Evolutionary conservation across 1,140 invertebrate genomes (phyloP).

Genomic region (Orius insidiosus): DNA sequence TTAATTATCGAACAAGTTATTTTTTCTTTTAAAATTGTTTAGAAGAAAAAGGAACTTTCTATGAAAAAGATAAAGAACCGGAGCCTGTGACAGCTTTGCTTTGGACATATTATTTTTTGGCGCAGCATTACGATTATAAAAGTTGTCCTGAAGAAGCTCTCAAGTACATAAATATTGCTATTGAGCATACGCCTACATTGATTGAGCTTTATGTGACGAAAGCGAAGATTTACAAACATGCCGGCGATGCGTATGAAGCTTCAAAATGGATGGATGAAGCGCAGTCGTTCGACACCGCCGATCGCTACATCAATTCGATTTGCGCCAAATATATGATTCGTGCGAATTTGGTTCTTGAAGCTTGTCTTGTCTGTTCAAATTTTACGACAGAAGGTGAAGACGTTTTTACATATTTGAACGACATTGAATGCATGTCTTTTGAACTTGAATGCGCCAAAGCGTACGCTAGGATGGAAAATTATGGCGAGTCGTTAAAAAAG

Average conservation of each 20-base stretch:
- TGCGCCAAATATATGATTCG: constrained; percentile 96
- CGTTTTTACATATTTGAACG: constrained; percentile 92
- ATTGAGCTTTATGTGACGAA: constrained; percentile 95
- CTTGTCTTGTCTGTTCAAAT: constrained; percentile 91
- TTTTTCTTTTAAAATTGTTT: constrained; percentile 71
- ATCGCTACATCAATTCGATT: constrained; percentile 97
- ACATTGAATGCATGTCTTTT: constrained; percentile 99
- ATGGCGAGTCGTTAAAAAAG: constrained; percentile 91
- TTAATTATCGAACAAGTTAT: constrained; percentile 68
- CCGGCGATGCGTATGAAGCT: constrained; percentile 77
- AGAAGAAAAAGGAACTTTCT: not conserved
- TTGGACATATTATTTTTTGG: constrained; percentile 90
- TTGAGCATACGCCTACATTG: constrained; percentile 93
- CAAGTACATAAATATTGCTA: constrained; percentile 74
- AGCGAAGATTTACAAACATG: constrained; percentile 94
- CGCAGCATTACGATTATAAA: constrained; percentile 88
- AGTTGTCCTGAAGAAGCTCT: constrained; percentile 66
- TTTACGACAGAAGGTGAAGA: constrained; percentile 87
- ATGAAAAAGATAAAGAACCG: constrained; percentile 22
- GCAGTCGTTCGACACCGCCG: constrained; percentile 92
- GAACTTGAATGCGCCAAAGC: constrained; percentile 89
- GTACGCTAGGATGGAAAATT: constrained; percentile 72
- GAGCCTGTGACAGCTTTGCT: constrained; percentile 86
- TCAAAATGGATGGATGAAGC: constrained; percentile 89
- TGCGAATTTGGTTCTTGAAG: constrained; percentile 76